These are phyloP conservation scores for Dromococcyx pavoninus DNA, from an alignment of 2,797 vertebrate species.

Conservation along the genomic window DNA sequence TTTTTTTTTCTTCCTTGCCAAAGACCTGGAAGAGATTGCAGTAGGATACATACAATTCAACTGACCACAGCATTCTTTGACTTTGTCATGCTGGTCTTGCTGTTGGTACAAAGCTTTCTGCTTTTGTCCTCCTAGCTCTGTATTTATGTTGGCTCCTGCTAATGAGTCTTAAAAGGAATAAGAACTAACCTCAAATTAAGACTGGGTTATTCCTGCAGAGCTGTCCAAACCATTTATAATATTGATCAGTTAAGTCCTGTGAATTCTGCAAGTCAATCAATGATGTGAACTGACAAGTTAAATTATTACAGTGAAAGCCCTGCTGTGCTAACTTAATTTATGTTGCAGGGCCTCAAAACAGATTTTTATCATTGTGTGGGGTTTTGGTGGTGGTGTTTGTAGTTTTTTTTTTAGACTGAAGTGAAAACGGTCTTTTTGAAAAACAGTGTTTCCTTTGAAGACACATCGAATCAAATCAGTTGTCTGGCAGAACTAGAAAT, in stretches of 20 bases:
- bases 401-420: background rate
- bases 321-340: slow-evolving; percentile 50
- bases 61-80: background rate
- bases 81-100: background rate
- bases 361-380: background rate
- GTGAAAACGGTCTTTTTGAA: background rate
- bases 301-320: slow-evolving; percentile 46
- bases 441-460: background rate
- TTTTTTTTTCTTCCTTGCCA: background rate
- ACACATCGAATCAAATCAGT: background rate
- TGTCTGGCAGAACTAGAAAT: background rate
- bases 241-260: slow-evolving; percentile 50
- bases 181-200: slow-evolving; percentile 56
- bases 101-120: slow-evolving; percentile 5
- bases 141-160: slow-evolving; percentile 1
- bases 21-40: background rate
- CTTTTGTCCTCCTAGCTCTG: slow-evolving; percentile 5
- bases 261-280: slow-evolving; percentile 38
- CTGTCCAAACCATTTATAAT: slow-evolving; percentile 31
- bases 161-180: slow-evolving; percentile 39
- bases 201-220: slow-evolving; percentile 23
- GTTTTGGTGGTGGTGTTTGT: too few species aligned
- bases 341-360: background rate
- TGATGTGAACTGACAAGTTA: slow-evolving; percentile 55
- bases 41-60: background rate